phyloP scores from a whole-genome alignment of 1,140 invertebrate genomes.

The Fopius arisanus region DNA sequence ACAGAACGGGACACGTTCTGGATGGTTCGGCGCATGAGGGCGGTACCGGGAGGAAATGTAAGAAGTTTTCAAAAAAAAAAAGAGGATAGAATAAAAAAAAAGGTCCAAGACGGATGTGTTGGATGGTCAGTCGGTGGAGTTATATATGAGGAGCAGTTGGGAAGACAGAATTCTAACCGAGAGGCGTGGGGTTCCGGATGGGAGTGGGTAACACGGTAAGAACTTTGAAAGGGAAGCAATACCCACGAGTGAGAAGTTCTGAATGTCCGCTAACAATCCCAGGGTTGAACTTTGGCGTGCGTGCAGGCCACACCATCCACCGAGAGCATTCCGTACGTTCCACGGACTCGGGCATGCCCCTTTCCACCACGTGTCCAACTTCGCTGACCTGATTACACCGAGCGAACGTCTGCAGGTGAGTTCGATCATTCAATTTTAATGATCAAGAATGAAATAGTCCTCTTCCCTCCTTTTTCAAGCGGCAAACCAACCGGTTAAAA shows the following conservation, averaged over 20 bases:
- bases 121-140: not conserved
- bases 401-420: not conserved
- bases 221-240: slow-evolving; percentile 29
- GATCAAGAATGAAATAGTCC: not conserved
- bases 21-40: slow-evolving; percentile 21
- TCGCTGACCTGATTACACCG: not conserved
- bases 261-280: slow-evolving; percentile 36
- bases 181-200: not conserved
- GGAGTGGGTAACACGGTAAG: slow-evolving; percentile 6
- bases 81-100: not conserved
- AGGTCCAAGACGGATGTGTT: slow-evolving; percentile 22
- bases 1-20: slow-evolving; percentile 27
- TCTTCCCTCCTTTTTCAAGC: not conserved
- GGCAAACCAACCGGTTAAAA: not conserved
- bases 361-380: not conserved
- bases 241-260: slow-evolving; percentile 34
- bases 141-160: slow-evolving; percentile 9
- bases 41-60: not conserved
- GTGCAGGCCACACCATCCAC: not conserved
- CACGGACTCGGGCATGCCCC: not conserved
- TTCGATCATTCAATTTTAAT: not conserved
- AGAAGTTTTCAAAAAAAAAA: slow-evolving; percentile 10
- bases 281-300: slow-evolving; percentile 9
- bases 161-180: not conserved
- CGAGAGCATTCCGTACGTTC: not conserved